phyloP scores from a whole-genome alignment of 2,888 invertebrate species.

The Drosophila paucipuncta region DNA sequence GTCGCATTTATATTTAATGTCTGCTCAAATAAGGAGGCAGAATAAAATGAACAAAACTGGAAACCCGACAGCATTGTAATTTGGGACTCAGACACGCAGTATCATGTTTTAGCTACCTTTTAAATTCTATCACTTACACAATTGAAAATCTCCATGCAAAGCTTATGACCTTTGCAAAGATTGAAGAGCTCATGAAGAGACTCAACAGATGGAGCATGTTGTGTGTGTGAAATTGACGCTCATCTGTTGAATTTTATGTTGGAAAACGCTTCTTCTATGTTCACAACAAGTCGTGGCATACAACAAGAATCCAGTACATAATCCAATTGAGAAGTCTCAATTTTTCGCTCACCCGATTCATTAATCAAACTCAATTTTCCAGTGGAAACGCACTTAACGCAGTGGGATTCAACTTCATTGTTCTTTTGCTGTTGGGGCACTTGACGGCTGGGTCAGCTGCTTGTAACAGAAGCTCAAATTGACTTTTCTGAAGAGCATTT shows the following conservation, averaged over 20 bases:
- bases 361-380: conserved; percentile 43
- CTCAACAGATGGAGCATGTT: neutral
- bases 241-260: neutral
- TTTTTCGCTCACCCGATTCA: conserved; percentile 11
- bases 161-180: neutral
- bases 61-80: neutral
- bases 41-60: neutral
- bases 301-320: neutral
- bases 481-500: conserved; percentile 44
- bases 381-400: conserved; percentile 36
- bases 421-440: conserved; percentile 1
- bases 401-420: neutral
- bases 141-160: neutral
- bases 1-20: conserved; percentile 39
- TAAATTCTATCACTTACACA: neutral
- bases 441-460: conserved; percentile 17
- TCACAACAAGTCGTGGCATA: neutral
- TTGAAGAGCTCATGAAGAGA: neutral
- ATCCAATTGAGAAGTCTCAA: conserved; percentile 18
- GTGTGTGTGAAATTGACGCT: neutral
- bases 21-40: conserved; percentile 19
- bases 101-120: neutral
- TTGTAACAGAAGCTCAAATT: conserved; percentile 10
- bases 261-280: neutral
- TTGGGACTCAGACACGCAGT: neutral